phyloP scores from a whole-genome alignment of 2,888 invertebrate species.

The Drosophila ezoana region DNA sequence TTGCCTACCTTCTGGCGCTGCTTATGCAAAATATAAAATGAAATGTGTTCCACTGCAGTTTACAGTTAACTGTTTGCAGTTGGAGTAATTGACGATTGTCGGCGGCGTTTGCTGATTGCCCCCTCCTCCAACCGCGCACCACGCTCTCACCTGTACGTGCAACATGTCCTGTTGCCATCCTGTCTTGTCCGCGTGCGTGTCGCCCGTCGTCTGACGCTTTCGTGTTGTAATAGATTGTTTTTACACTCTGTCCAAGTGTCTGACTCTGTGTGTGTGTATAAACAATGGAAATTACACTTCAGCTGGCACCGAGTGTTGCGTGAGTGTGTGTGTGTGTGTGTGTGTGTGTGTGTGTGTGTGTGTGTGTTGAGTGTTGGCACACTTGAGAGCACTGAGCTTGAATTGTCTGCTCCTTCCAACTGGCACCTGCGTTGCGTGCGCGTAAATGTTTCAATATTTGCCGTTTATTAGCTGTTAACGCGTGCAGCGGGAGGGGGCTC shows the following conservation, averaged over 20 bases:
- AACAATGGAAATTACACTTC: constrained; percentile 75
- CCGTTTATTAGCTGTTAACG: constrained; percentile 66
- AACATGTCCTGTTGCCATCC: constrained; percentile 16
- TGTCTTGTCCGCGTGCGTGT: constrained; percentile 39
- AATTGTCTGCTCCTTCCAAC: constrained; percentile 32
- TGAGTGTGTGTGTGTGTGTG: constrained; percentile 1
- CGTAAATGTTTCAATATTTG: constrained; percentile 71
- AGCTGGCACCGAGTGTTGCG: constrained; percentile 46
- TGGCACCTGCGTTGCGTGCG: constrained; percentile 58
- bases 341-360: not conserved
- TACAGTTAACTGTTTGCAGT: constrained; percentile 32
- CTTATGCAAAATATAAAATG: constrained; percentile 39
- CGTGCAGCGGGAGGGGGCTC: too few relatives aligned
- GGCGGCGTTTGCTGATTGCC: constrained; percentile 28
- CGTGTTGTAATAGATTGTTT: constrained; percentile 63
- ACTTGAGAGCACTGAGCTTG: constrained; percentile 43
- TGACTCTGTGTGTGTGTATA: constrained; percentile 30
- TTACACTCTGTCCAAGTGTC: constrained; percentile 38
- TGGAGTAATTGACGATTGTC: constrained; percentile 53
- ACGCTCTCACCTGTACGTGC: not conserved
- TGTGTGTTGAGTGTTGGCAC: constrained; percentile 48
- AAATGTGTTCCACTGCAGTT: constrained; percentile 29
- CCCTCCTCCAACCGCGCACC: not conserved
- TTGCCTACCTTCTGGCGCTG: constrained; percentile 21
- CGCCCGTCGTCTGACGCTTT: constrained; percentile 20